phyloP scores from a whole-genome alignment of 2,797 vertebrate genomes.

The Silurus lanzhouensis region DNA sequence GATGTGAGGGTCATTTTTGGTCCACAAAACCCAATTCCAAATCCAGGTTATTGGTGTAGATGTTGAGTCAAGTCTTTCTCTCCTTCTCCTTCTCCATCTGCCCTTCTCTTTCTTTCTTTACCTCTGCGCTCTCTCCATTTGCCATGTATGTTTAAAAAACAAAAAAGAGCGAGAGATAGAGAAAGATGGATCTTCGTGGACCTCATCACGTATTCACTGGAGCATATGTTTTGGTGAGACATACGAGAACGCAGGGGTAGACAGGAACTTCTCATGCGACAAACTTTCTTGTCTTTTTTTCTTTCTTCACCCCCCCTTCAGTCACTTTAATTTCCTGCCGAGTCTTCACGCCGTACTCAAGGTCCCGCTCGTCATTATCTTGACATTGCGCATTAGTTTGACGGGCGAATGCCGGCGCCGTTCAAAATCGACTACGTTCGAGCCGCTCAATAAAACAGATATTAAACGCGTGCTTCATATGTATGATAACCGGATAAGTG shows the following conservation, averaged over 20 bases:
- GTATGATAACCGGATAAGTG: not conserved
- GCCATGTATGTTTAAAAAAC: not conserved
- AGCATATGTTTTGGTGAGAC: constrained; percentile 35
- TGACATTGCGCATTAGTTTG: constrained; percentile 21
- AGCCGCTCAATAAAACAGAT: not conserved
- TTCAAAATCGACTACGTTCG: not conserved
- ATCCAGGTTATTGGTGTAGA: too few species aligned
- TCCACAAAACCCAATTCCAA: not conserved
- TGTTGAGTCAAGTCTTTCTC: not conserved
- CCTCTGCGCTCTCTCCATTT: not conserved
- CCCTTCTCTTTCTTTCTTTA: not conserved
- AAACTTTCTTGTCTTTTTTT: constrained; percentile 6
- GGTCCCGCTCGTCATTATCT: constrained; percentile 34
- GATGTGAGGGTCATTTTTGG: not conserved
- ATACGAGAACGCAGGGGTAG: not conserved
- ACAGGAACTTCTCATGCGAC: constrained; percentile 14
- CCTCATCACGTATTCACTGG: constrained; percentile 17
- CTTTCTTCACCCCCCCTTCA: not conserved
- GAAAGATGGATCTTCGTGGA: not conserved
- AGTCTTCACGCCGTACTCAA: constrained; percentile 19
- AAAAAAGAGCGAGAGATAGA: not conserved
- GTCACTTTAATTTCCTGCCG: constrained; percentile 39
- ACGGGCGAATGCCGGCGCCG: not conserved
- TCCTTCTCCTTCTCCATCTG: constrained; percentile 14
- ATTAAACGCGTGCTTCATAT: not conserved